Percentiles rank a stretch among this genome's conserved stretches.
Conservation (phyloP, 2,113 vertebrate species). For the cattle (Bos taurus) region DNA sequence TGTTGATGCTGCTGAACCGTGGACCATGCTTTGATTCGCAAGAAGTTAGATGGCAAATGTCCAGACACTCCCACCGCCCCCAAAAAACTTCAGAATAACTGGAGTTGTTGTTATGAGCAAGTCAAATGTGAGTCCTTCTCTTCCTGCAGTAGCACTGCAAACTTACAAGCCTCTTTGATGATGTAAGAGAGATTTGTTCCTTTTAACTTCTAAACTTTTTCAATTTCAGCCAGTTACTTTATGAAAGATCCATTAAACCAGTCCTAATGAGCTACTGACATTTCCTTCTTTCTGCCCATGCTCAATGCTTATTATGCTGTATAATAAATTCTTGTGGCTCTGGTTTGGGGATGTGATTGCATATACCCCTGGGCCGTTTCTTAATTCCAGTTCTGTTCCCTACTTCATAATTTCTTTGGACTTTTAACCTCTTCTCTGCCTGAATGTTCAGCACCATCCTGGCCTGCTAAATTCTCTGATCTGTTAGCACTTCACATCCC, state of each 20-base stretch:
- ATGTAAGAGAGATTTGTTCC: neutral
- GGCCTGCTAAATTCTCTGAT: neutral
- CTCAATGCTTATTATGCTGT: neutral
- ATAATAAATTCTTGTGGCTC: slow-evolving; percentile 37
- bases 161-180: neutral
- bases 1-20: neutral
- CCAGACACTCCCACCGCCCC: neutral
- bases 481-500: neutral
- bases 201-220: neutral
- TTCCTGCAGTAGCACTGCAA: neutral
- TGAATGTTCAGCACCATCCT: neutral
- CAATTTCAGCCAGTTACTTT: neutral
- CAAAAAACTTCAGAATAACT: neutral
- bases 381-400: neutral
- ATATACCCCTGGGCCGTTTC: neutral
- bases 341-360: neutral
- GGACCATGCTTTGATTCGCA: neutral
- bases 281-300: neutral
- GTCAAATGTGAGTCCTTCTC: neutral
- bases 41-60: neutral
- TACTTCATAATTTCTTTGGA: neutral
- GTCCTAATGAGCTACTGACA: neutral
- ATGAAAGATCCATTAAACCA: slow-evolving; percentile 13
- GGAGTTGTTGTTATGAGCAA: neutral
- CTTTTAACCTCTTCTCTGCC: neutral